Conservation (phyloP, 2,113 vertebrate species). For the Machaerirhynchus nigripectus region DNA sequence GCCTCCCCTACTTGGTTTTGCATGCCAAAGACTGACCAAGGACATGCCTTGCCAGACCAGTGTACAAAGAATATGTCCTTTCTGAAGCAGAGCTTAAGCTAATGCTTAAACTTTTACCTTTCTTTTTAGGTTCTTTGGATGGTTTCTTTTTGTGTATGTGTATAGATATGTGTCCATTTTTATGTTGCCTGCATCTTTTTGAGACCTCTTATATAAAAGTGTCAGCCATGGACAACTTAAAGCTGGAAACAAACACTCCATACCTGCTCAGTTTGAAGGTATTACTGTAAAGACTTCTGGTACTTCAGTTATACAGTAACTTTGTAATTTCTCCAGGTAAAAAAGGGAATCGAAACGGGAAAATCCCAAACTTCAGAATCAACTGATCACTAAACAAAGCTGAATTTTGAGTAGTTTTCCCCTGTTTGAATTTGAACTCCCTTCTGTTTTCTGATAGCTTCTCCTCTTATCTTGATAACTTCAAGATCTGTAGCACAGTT, state of each 20-base stretch:
- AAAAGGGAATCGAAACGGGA: neutral
- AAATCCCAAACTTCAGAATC: neutral
- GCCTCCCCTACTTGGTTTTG: neutral
- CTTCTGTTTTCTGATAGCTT: neutral
- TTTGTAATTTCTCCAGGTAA: neutral
- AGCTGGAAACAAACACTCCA: neutral
- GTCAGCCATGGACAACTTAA: neutral
- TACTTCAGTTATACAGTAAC: neutral
- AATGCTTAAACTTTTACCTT: neutral
- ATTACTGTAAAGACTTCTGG: neutral
- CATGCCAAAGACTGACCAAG: neutral
- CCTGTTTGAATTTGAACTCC: neutral
- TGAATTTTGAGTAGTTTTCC: neutral
- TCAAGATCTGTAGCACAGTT: neutral
- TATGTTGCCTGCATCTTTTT: neutral
- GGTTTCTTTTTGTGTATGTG: rapidly evolving
- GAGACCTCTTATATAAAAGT: neutral
- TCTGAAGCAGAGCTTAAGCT: neutral
- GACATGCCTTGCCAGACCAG: neutral
- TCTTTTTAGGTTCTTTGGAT: neutral
- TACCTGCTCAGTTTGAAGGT: neutral
- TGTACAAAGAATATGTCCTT: neutral
- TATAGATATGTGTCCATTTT: neutral
- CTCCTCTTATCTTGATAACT: neutral
- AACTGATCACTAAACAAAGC: neutral